Evolutionary conservation across 2,113 vertebrate species (phyloP).

Genomic region (Turnix velox): DNA sequence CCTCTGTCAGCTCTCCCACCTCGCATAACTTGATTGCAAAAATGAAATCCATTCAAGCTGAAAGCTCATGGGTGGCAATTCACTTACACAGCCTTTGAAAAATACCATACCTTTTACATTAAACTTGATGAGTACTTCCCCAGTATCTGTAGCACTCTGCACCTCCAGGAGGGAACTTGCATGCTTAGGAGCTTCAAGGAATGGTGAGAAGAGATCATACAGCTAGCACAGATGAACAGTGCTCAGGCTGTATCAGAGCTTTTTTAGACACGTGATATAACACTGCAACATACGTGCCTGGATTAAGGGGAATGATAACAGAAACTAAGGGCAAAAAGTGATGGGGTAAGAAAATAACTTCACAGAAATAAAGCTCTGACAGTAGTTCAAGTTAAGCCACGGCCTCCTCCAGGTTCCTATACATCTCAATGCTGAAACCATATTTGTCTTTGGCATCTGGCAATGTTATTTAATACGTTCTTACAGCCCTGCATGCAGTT

Average conservation of each 20-base stretch:
- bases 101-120: neutral
- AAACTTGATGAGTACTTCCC: neutral
- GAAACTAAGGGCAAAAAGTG: neutral
- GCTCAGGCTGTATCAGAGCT: neutral
- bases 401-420: constrained; percentile 31
- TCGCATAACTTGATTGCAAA: neutral
- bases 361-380: constrained; percentile 29
- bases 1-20: neutral
- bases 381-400: constrained; percentile 33
- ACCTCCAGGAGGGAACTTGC: neutral
- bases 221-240: neutral
- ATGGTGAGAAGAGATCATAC: neutral
- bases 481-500: constrained; percentile 59
- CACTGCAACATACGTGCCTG: accelerated
- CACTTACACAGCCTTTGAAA: neutral
- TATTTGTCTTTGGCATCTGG: constrained; percentile 74
- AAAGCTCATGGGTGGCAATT: neutral
- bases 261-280: neutral
- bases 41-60: neutral
- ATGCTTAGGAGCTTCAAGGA: neutral
- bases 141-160: neutral
- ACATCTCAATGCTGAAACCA: constrained; percentile 56
- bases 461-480: constrained; percentile 76
- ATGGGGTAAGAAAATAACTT: neutral
- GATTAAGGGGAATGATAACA: constrained; percentile 10